phyloP scores from a whole-genome alignment of 2,888 invertebrate genomes.

The Noctuana brunneofusca region DNA sequence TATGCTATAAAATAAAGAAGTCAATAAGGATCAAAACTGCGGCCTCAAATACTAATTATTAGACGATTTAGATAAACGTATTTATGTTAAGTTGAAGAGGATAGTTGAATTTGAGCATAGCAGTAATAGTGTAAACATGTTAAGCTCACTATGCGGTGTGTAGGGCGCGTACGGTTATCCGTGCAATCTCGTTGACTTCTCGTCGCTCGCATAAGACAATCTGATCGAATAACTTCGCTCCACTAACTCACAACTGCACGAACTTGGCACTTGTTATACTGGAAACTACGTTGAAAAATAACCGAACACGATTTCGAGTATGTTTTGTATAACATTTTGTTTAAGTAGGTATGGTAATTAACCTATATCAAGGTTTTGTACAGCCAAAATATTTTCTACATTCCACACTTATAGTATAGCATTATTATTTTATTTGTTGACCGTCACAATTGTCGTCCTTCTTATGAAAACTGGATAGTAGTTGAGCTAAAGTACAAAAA shows the following conservation, averaged over 20 bases:
- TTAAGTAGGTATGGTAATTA: not conserved
- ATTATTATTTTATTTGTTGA: too few species aligned
- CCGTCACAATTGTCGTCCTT: too few species aligned
- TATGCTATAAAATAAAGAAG: too few species aligned
- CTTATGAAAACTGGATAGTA: too few species aligned
- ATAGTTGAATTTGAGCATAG: not conserved
- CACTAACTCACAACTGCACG: not conserved
- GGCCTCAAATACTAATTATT: too few species aligned
- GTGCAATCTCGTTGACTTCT: slow-evolving; percentile 47
- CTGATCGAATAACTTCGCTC: slow-evolving; percentile 64
- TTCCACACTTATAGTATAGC: too few species aligned
- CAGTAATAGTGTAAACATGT: slow-evolving; percentile 13
- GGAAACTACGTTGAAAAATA: not conserved
- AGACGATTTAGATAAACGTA: too few species aligned
- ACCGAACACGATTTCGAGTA: not conserved
- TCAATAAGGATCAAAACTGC: too few species aligned
- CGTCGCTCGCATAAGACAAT: slow-evolving; percentile 53
- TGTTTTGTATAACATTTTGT: not conserved
- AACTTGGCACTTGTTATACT: not conserved
- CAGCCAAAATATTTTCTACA: not conserved
- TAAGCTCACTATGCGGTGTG: slow-evolving; percentile 52
- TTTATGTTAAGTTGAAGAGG: too few species aligned
- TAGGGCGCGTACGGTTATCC: slow-evolving; percentile 59
- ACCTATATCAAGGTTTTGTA: not conserved
- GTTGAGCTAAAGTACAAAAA: too few species aligned